Conservation (phyloP, 2,113 vertebrate species). For the Myotis lucifugus region DNA sequence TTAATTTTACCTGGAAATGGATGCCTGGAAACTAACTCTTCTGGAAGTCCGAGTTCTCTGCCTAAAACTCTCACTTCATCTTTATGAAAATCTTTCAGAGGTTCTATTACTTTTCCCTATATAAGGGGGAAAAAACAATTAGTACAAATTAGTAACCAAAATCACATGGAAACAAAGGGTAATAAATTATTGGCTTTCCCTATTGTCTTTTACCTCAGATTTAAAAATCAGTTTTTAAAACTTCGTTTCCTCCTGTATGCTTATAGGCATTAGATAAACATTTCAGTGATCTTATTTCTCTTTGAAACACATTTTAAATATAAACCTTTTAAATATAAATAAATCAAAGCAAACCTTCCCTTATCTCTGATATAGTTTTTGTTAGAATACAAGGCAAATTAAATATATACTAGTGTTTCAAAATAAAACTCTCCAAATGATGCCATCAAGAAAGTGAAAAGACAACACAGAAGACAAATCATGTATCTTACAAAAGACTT, state of each 20-base stretch:
- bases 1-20: conserved; percentile 93
- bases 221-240: conserved; percentile 21
- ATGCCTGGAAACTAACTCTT: conserved; percentile 96
- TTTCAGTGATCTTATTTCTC: not conserved
- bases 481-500: not conserved
- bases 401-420: conserved; percentile 15
- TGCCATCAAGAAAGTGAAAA: conserved; percentile 5
- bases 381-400: not conserved
- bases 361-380: not conserved
- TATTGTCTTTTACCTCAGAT: not conserved
- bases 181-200: not conserved
- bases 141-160: conserved; percentile 32
- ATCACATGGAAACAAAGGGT: not conserved
- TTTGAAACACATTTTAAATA: conserved; percentile 26
- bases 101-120: conserved; percentile 98
- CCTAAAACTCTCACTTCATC: conserved; percentile 97
- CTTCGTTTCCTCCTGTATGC: not conserved
- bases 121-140: not conserved
- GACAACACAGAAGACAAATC: not conserved
- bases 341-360: not conserved
- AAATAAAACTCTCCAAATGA: conserved; percentile 10
- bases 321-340: not conserved
- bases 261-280: not conserved
- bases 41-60: conserved; percentile 96
- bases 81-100: conserved; percentile 99